These are phyloP conservation scores for Scaeva pyrastri DNA, from an alignment of 2,888 invertebrate genomes.

Conservation along the genomic window DNA sequence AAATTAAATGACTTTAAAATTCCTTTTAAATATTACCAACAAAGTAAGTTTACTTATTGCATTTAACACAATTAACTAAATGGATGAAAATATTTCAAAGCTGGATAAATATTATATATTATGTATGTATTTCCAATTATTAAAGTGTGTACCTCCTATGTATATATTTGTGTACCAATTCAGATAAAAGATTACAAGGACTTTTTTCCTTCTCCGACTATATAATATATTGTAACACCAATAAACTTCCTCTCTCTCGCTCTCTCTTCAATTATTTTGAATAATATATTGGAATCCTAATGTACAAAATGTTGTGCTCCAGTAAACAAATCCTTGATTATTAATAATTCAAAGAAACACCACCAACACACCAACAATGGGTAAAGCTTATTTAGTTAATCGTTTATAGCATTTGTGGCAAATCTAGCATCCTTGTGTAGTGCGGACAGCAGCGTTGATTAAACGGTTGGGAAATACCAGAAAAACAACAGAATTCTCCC, in stretches of 20 bases:
- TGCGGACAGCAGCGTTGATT: constrained; percentile 12
- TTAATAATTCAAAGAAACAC: constrained; percentile 22
- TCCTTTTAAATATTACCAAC: too few relatives aligned
- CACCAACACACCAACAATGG: constrained; percentile 15
- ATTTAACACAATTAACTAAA: too few relatives aligned
- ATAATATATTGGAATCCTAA: not conserved
- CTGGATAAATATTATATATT: too few relatives aligned
- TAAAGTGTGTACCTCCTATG: too few relatives aligned
- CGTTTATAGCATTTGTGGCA: constrained; percentile 21
- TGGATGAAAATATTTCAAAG: too few relatives aligned
- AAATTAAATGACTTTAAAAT: too few relatives aligned
- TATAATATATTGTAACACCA: not conserved
- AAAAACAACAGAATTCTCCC: not conserved
- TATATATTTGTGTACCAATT: too few relatives aligned
- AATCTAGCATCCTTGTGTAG: constrained; percentile 23
- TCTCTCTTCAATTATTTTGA: not conserved
- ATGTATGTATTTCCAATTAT: too few relatives aligned
- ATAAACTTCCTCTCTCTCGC: not conserved
- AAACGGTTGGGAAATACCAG: constrained; percentile 1
- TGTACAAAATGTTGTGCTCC: not conserved
- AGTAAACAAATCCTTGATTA: constrained; percentile 24
- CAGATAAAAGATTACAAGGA: too few relatives aligned
- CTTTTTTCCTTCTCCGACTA: too few relatives aligned
- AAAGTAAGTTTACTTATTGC: too few relatives aligned
- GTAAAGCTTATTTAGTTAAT: constrained; percentile 27